Percentiles rank a stretch among this genome's conserved stretches.
Conservation (phyloP, 1,140 invertebrate genomes). For the Telenomus remus region DNA sequence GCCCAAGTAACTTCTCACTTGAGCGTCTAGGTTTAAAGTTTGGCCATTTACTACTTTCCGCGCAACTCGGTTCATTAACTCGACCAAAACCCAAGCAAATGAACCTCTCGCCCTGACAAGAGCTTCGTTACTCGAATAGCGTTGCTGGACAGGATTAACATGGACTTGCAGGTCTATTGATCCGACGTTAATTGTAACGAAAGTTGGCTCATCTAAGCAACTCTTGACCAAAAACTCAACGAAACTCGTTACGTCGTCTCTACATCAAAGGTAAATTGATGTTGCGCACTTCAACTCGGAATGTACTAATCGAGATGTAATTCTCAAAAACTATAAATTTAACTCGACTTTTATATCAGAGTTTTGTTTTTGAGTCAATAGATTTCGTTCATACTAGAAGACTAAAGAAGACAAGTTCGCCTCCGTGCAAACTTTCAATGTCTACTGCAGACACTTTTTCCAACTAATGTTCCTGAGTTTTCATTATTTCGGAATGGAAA, state of each 20-base stretch:
- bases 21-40: constrained; percentile 52
- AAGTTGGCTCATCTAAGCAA: constrained; percentile 14
- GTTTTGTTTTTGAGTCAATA: too few relatives aligned
- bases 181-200: constrained; percentile 41
- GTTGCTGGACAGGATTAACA: constrained; percentile 54
- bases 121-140: constrained; percentile 52
- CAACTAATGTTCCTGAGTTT: too few relatives aligned
- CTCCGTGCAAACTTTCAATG: too few relatives aligned
- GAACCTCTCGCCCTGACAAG: constrained; percentile 53
- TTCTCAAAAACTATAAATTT: too few relatives aligned
- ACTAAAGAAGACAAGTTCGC: too few relatives aligned
- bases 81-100: constrained; percentile 53
- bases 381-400: too few relatives aligned
- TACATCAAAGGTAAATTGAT: neutral
- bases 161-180: constrained; percentile 48
- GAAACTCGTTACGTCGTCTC: neutral
- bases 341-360: too few relatives aligned
- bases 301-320: too few relatives aligned
- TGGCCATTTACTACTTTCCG: constrained; percentile 50
- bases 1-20: constrained; percentile 40
- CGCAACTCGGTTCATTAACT: constrained; percentile 52
- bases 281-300: too few relatives aligned
- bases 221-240: constrained; percentile 32
- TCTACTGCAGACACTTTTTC: too few relatives aligned
- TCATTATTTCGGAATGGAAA: too few relatives aligned